Evolutionary conservation across 2,888 invertebrate species (phyloP).

Genomic region (Spisula solida): DNA sequence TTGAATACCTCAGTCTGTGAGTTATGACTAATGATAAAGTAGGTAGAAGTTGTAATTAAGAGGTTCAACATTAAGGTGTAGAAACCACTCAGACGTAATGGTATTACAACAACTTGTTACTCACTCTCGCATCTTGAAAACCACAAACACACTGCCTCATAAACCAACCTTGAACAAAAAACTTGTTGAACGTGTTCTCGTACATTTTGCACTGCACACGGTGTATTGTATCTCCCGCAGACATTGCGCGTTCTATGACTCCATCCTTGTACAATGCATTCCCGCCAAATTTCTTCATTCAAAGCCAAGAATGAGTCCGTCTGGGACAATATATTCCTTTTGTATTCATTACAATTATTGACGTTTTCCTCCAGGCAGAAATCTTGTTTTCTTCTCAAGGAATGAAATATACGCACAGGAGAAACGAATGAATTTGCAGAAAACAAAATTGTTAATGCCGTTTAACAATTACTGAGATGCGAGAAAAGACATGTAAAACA

Average conservation of each 20-base stretch:
- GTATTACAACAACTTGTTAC: background rate
- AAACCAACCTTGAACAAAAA: background rate
- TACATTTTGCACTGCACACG: background rate
- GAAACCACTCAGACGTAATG: background rate
- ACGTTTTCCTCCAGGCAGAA: background rate
- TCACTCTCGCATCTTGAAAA: background rate
- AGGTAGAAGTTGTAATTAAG: background rate
- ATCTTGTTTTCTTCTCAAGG: background rate
- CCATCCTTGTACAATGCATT: background rate
- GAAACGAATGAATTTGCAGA: constrained; percentile 5
- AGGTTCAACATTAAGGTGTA: background rate
- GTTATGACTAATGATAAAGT: constrained; percentile 11
- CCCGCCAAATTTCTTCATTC: constrained; percentile 18
- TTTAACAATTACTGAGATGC: background rate
- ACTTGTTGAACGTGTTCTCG: background rate
- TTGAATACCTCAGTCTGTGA: background rate
- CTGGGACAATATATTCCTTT: constrained; percentile 3
- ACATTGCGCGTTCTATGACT: background rate
- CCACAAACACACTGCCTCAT: background rate
- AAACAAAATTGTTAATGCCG: background rate
- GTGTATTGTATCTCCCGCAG: background rate
- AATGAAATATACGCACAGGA: constrained; percentile 1
- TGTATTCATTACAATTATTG: constrained; percentile 18
- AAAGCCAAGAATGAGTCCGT: constrained; percentile 19
- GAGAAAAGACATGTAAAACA: too few relatives aligned